Evolutionary conservation across 2,888 invertebrate species (phyloP), one percentile per base, ranked within the genome.

Genomic region (Thera obeliscata): DNA sequence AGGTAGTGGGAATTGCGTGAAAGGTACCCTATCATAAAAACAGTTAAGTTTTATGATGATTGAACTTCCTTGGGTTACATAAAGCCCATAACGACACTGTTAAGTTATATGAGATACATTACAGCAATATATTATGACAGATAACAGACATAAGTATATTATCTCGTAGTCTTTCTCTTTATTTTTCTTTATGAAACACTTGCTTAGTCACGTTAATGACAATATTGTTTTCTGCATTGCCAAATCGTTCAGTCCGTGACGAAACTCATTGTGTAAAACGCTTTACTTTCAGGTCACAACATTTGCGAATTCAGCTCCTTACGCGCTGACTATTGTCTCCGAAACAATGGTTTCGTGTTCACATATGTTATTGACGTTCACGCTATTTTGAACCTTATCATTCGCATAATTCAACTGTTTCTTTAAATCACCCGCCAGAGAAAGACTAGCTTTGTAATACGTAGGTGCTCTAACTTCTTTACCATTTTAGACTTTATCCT

Each of bases 241-340:
- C 58, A 64, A 66, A 67, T 62, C 58, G 48, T 64, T 46, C 61
- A 43, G 35, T 63, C 54, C 55, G 66, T 74, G 69, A 70, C 76
- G 70, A 70, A 74, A 74, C 69, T 60, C 70, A 73, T 74, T 75
- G 76, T 72, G 73, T 66, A 70, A 74, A 67, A 58, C 70, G 70
- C 67, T 69, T 73, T 61, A 67, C 60, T 75, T 76, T 74, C 61
- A 58, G 68, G 55, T 73, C 67, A 72, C 69, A 72, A 68, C 64
- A 76, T 80, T 81, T 77, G 85, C 83, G 75, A 80, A 84, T 77
- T 80, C 78, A 75, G 72, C 77, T 74, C 80, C 78, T 78, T 78
- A 78, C 82, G 76, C 69, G 78, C 49, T 56, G 46, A 60, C 79
- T 74, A 86, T 87, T 86, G 84, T 87, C 65, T 76, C 66, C 67